Evolutionary conservation across 2,113 vertebrate genomes (phyloP).

Genomic region (Triplophysa siluroides): DNA sequence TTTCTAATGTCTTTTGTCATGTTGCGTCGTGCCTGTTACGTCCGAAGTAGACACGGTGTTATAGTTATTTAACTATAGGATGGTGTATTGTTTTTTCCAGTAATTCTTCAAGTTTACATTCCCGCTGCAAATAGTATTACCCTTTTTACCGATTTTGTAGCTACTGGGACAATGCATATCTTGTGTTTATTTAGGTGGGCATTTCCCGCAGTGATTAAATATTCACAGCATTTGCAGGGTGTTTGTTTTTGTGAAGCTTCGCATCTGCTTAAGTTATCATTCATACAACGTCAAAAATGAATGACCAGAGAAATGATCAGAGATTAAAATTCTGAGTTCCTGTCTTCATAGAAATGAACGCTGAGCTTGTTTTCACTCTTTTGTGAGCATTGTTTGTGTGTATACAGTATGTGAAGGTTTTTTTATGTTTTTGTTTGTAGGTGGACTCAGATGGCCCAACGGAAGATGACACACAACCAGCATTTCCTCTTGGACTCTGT

Average conservation of each 20-base stretch:
- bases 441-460: conserved; percentile 67
- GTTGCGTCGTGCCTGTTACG: too few species aligned
- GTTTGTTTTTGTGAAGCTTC: neutral
- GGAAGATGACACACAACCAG: conserved; percentile 65
- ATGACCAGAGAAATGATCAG: too few species aligned
- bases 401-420: neutral
- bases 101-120: neutral
- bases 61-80: too few species aligned
- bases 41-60: too few species aligned
- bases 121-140: too few species aligned
- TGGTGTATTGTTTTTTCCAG: too few species aligned
- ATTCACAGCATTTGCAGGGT: neutral
- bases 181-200: conserved; percentile 23
- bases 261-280: neutral
- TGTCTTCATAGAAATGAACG: neutral
- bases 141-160: neutral
- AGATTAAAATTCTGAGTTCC: neutral
- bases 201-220: neutral
- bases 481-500: conserved; percentile 71
- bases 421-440: conserved; percentile 54
- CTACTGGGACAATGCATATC: neutral
- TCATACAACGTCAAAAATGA: neutral
- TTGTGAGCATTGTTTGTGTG: neutral
- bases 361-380: neutral
- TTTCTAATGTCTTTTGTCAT: too few species aligned